Base-by-base conservation (phyloP, 2,113 vertebrate species). In the Onychorhynchus coronatus region DNA sequence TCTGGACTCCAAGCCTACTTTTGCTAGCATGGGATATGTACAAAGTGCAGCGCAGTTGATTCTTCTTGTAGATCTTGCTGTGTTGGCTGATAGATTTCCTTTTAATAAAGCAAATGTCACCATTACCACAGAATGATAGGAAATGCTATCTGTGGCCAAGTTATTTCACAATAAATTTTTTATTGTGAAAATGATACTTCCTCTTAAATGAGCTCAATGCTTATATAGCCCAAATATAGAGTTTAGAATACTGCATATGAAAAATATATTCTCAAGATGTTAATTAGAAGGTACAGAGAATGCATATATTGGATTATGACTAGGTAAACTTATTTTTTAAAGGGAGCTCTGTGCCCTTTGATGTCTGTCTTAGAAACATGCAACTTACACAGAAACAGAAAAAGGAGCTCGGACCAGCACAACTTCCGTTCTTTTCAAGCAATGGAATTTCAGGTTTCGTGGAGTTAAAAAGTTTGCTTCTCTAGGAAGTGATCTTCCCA, bases 181-280 rank as follows among this genome's bases (percentile, higher is more conserved):
- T 61, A 85, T 83, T 91, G 39, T 76, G 66, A 94, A 88, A 92
- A 94, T 70, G 31, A 55, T 73, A 49, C 62, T 95, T 97, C 49
- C 80, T 96, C 28, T 89, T 82, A 85, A 71, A 91, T 59, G 41
- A 90, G 33, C 47, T 76, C 56, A 52, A 56, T 81, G 58, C n/a
- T 71, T 85, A 67, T 81, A 70, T 5, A 33, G 88, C 94, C 77
- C 71, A 44, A 82, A 56, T 59, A 77, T 19, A 83, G 56, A 93
- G 30, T 84, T 93, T 82, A 71, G 56, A 95, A 67, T 70, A 59
- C 84, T 1, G 6, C n/a, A 31, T 68, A 44, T 28, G 16, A 55
- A 85, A 89, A 80, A 83, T 15, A 35, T 14, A 15, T 82, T 87
- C n/a, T 72, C 24, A 55, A 76, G 28, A 16, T 2, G 22, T 66